phyloP scores from a whole-genome alignment of 1,140 invertebrate genomes.

The Danaus melanippus region DNA sequence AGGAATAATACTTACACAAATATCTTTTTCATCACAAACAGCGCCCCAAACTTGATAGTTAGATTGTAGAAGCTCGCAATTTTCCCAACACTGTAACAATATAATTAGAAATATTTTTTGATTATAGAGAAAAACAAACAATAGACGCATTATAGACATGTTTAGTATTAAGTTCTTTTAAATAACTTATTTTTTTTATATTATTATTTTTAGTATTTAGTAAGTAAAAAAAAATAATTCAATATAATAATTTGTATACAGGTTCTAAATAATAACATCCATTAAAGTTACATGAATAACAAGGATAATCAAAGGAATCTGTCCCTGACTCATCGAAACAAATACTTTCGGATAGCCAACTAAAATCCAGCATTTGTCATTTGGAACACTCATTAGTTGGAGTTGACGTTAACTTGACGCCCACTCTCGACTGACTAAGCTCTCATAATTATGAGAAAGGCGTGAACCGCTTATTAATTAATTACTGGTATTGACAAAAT shows the following conservation, averaged over 20 bases:
- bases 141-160: not conserved
- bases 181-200: too few relatives aligned
- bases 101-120: conserved; percentile 22
- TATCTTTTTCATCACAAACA: conserved; percentile 78
- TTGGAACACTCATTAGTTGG: conserved; percentile 60
- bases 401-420: conserved; percentile 65
- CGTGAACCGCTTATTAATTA: conserved; percentile 48
- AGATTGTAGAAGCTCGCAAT: conserved; percentile 82
- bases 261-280: too few relatives aligned
- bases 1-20: conserved; percentile 75
- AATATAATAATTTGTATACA: too few relatives aligned
- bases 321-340: conserved; percentile 27
- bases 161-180: too few relatives aligned
- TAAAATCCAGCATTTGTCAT: conserved; percentile 64
- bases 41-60: conserved; percentile 81
- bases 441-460: conserved; percentile 64
- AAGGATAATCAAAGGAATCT: not conserved
- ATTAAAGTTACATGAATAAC: not conserved
- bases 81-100: conserved; percentile 85
- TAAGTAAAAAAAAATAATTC: too few relatives aligned
- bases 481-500: conserved; percentile 66
- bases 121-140: not conserved
- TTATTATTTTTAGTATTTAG: too few relatives aligned
- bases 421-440: conserved; percentile 50
- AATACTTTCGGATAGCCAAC: conserved; percentile 37